Base-by-base conservation (phyloP, 2,797 vertebrate species). In the Amniataba percoides region DNA sequence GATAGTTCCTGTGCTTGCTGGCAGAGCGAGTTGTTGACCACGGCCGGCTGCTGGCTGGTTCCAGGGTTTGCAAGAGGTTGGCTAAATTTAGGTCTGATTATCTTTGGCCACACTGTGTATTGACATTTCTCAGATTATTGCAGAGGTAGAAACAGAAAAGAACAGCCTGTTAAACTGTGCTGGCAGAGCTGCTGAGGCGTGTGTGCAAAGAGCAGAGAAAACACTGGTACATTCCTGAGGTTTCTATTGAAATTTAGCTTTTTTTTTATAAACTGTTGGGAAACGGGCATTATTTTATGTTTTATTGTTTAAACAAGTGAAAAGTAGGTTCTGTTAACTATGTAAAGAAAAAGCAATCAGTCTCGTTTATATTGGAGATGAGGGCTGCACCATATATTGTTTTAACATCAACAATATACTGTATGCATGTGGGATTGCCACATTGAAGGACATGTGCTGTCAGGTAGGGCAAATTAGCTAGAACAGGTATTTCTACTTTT, bases 1-100 rank as follows among this genome's bases (percentile, higher is more conserved):
- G 16, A 25, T 40, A 18, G 64, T 45, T 49, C 40, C 36, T 51
- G 23, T 57, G 23, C 40, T 65, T 52, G 3, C 25, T 71, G 68
- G 55, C 68, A 73, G 39, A 19, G 9, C 1, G 0, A 34, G 62
- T 45, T 49, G 61, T 59, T 77, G 67, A 66, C 46, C 13, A 36
- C 52, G 2, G 16, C 2, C 7, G 40, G 31, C 52, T 77, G 15
- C 21, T 70, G 53, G 43, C 57, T 34, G 53, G 45, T 56, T 76
- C 52, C 70, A 59, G 63, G 42, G 18, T 53, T 72, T 65, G 39
- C 56, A 51, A 7, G 34, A 3, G 15, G 10, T 66, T 48, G 10
- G 46, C 78, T 88, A 88, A 69, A 75, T 85, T 89, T 87, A 88
- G 82, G 72, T 42, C 13, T 64, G 64, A 45, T 72, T 73, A 74